Evolutionary conservation across 2,888 invertebrate species (phyloP), one percentile per base, ranked within the genome.

Genomic region (Lypha dubia): DNA sequence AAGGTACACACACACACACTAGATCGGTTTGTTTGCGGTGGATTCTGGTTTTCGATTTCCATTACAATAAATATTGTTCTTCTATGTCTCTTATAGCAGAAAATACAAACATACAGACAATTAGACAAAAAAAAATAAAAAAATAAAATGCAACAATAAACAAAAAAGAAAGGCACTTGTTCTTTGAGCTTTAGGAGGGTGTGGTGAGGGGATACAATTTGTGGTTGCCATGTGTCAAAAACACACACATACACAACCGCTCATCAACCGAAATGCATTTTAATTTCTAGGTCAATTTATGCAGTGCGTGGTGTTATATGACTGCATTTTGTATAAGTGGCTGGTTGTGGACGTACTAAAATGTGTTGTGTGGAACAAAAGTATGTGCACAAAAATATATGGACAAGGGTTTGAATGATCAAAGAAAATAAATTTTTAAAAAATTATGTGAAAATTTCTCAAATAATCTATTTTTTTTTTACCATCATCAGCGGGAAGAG

Each of bases 211-310:
- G 56, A 63, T 38, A 73, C 46, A 73, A 51, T 58, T 73, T 73
- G 79, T 65, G 65, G 79, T 73, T 79, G 46, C 22, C 79, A 71
- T 63, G 41, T 79, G 73, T 58, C 60, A 65, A 28, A 58, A 1
- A 51, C 38, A 62, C 38, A 51, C 4, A 77, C 28, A 62, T 15
- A 13, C 28, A n/a, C n/a, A n/a, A n/a, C n/a, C n/a, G n/a, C n/a
- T n/a, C n/a, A n/a, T 58, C 17, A 51, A 58, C 56, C 46, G 22
- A 65, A 79, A 79, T 79, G 79, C 79, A 79, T 73, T 79, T 58
- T 67, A 58, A 67, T 73, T 79, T 79, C 79, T 79, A 73, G 79
- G 79, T 79, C 79, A 79, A 67, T 44, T 28, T 73, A 49, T 58
- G 20, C 20, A 65, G 38, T 71, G 76, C 53, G 22, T 24, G 7